A percentile compares a stretch with the other conserved stretches of the same genome.
These are phyloP conservation scores for Xerus inauris DNA, from an alignment of 2,113 vertebrate genomes.

Conservation along the genomic window DNA sequence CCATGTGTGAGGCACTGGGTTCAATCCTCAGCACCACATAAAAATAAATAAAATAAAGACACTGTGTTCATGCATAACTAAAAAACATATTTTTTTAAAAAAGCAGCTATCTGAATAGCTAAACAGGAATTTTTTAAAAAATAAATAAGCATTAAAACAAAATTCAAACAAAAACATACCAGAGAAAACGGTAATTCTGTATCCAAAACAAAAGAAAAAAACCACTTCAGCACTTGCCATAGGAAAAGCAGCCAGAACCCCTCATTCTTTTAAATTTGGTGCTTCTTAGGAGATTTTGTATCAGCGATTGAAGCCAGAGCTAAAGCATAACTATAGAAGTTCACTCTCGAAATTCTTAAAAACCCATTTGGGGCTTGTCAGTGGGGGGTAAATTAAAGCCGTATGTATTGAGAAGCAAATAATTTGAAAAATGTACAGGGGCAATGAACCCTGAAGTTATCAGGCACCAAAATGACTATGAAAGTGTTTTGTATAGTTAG, in stretches of 20 bases:
- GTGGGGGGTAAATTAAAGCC: conserved; percentile 88
- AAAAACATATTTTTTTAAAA: too few relatives aligned
- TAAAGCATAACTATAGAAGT: conserved; percentile 70
- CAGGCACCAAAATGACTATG: conserved; percentile 80
- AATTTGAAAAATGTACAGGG: conserved; percentile 88
- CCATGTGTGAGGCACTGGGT: too few relatives aligned
- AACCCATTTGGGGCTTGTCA: conserved; percentile 84
- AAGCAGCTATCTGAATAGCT: not conserved
- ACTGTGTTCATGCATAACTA: too few relatives aligned
- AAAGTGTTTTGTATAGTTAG: conserved; percentile 73
- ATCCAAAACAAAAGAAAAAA: conserved; percentile 43
- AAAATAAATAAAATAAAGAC: too few relatives aligned
- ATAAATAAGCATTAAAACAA: conserved; percentile 68
- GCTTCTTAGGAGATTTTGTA: conserved; percentile 76
- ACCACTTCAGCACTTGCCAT: conserved; percentile 48
- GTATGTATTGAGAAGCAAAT: conserved; percentile 87
- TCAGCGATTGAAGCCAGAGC: conserved; percentile 73
- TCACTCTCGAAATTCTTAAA: conserved; percentile 85
- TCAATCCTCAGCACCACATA: too few relatives aligned
- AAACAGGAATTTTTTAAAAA: conserved; percentile 37
- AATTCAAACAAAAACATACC: conserved; percentile 75
- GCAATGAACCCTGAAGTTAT: conserved; percentile 88
- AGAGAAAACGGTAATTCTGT: conserved; percentile 73
- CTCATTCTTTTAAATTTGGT: conserved; percentile 66
- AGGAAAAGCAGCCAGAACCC: conserved; percentile 56